Evolutionary conservation across 2,888 invertebrate species (phyloP).

Genomic region (Diachrysia chrysitis): DNA sequence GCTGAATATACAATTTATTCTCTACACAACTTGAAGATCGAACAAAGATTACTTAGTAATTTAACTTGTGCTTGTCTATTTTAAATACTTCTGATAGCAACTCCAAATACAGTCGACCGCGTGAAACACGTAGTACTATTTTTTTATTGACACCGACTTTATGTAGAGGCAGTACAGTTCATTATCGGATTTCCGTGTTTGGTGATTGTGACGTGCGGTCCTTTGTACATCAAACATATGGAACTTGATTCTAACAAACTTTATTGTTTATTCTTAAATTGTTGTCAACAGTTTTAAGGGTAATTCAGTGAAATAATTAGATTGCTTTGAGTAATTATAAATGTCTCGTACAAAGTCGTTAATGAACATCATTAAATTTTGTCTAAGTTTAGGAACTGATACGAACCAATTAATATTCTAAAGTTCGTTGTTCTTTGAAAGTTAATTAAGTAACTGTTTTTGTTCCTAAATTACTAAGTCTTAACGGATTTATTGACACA

Average conservation of each 20-base stretch:
- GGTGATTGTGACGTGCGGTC: neutral
- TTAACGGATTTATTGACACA: too few relatives aligned
- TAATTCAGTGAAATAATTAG: neutral
- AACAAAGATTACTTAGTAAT: constrained; percentile 53
- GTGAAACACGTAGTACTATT: neutral
- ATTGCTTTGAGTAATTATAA: neutral
- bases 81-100: constrained; percentile 27
- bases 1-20: constrained; percentile 52
- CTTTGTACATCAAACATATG: constrained; percentile 8
- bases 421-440: neutral
- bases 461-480: neutral
- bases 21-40: constrained; percentile 42
- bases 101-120: neutral
- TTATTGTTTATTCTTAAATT: constrained; percentile 14
- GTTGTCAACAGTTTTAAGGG: neutral
- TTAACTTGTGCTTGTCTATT: constrained; percentile 46
- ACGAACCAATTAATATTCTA: neutral
- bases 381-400: constrained; percentile 1
- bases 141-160: neutral
- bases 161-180: neutral
- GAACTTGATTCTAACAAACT: constrained; percentile 16
- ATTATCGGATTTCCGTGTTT: neutral
- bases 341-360: neutral
- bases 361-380: constrained; percentile 10
- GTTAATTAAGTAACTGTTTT: neutral